Base-by-base conservation (phyloP, 2,113 vertebrate species). In the Callospermophilus lateralis region DNA sequence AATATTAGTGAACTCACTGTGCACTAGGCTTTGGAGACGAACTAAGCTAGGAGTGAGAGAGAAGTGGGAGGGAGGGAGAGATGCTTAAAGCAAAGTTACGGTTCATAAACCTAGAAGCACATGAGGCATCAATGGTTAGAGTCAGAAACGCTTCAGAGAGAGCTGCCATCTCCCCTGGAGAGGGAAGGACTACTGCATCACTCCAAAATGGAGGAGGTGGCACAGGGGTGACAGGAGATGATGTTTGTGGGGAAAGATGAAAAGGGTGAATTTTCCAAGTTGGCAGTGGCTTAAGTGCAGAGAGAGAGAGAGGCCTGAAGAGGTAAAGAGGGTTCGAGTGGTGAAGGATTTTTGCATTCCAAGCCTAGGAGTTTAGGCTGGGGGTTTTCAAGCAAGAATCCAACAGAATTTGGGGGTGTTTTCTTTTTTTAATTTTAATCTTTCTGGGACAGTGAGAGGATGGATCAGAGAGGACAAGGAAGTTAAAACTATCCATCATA, bases 31-130 rank as follows among this genome's bases (percentile, higher is more conserved):
- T 39, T 42, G 19, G 65, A 84, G 16, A 73, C 48, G 48, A 83
- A 51, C 37, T 8, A 58, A 78, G 16, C 10, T 51, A 53, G 45
- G 22, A 90, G 32, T 26, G 42, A 28, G 48, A 16, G 8, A 42
- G 34, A 68, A 39, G 48, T 0, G 32, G 39, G 58, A 2, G 53
- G 15, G 1, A 16, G 8, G 0, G 32, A n/a, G 6, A 9, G 13
- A 16, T 2, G 17, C 74, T 68, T 24, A 72, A 58, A 88, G 16
- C 53, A 70, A 93, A 90, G 58, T 77, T 20, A 67, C 0, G 3
- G 19, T 53, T 72, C 30, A 65, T 48, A 53, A 77, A 34, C 80
- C 20, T 8, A 22, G 32, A 80, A 58, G 17, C 28, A n/a, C 20
- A 4, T 7, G 6, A 45, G 28, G 8, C 8, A 55, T 17, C 48